Base-by-base conservation (phyloP, 2,888 invertebrate genomes). In the Meiosimyza platycephala region DNA sequence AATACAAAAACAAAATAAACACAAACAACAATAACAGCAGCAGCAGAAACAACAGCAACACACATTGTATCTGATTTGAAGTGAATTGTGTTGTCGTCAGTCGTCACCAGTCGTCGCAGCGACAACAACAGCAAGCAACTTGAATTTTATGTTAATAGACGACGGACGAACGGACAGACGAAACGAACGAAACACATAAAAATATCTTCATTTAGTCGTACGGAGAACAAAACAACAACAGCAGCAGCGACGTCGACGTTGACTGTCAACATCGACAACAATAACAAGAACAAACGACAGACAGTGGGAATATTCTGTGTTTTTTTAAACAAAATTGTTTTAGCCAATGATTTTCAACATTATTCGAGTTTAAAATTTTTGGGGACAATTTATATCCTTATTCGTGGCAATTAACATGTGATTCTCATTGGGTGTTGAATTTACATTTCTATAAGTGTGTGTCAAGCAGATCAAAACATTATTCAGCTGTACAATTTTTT, bases 141-240 rank as follows among this genome's bases (percentile, higher is more conserved):
- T 70, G 51, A 59, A 75, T 76, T 81, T 81, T 79, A 80, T 82
- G 82, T 79, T 80, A 81, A 82, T 81, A 79, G 76, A 82, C 79
- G 79, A 47, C 59, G 15, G 62, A 67, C 68, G 55, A 50, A 63
- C 57, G 55, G 16, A 40, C 40, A 40, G 51, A 48, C 52, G 60
- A 33, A 60, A 40, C 33, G 51, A 52, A 64, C n/a, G 64, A 22
- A 51, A 64, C 64, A 51, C 50, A 28, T 51, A 64, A 51, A 64
- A 64, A 64, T 64, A 64, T 64, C 18, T 64, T 40, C 40, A 40
- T 40, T 40, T 40, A 40, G 40, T 60, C 33, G 72, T 77, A 78
- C 79, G 75, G 80, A 78, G 63, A 79, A 78, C 80, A 78, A 79
- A 78, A 79, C 79, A 78, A 79, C 33, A 79, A 78, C 75, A 79